A percentile compares a stretch with the other conserved stretches of the same genome.
Evolutionary conservation across 2,888 invertebrate species (phyloP).

Genomic region (Stratiomys singularior): DNA sequence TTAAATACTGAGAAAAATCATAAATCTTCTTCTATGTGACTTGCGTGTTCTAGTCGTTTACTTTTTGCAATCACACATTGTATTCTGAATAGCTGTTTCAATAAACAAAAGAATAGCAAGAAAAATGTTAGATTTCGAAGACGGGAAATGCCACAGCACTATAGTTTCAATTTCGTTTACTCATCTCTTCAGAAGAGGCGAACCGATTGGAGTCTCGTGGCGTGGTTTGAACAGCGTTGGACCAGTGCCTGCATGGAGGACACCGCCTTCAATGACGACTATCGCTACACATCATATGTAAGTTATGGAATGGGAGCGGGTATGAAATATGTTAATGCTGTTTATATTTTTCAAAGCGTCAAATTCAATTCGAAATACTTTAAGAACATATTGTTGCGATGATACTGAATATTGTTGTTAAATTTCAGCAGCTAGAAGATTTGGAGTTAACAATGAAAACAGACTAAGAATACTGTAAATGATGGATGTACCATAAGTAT

Average conservation of each 20-base stretch:
- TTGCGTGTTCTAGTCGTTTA: no score
- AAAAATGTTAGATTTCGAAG: conserved; percentile 27
- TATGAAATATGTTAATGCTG: neutral
- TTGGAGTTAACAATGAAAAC: no score
- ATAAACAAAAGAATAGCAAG: neutral
- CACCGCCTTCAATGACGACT: conserved; percentile 23
- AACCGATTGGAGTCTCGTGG: conserved; percentile 55
- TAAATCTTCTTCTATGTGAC: no score
- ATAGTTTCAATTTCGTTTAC: conserved; percentile 31
- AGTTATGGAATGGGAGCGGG: neutral
- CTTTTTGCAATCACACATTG: conserved; percentile 31
- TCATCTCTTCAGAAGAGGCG: conserved; percentile 53
- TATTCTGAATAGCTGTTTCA: neutral
- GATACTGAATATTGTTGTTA: no score
- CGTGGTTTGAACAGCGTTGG: conserved; percentile 56
- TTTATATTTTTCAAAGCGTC: no score
- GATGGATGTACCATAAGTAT: neutral
- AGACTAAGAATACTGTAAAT: no score
- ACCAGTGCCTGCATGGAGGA: conserved; percentile 53
- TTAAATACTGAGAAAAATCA: no score
- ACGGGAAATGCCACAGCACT: conserved; percentile 3
- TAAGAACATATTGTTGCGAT: no score
- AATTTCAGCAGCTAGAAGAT: no score
- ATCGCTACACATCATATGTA: conserved; percentile 36
- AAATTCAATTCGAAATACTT: no score